A percentile compares a stretch with the other conserved stretches of the same genome.
Conservation (phyloP, 2,797 vertebrate species). For the Buceros bicornis region DNA sequence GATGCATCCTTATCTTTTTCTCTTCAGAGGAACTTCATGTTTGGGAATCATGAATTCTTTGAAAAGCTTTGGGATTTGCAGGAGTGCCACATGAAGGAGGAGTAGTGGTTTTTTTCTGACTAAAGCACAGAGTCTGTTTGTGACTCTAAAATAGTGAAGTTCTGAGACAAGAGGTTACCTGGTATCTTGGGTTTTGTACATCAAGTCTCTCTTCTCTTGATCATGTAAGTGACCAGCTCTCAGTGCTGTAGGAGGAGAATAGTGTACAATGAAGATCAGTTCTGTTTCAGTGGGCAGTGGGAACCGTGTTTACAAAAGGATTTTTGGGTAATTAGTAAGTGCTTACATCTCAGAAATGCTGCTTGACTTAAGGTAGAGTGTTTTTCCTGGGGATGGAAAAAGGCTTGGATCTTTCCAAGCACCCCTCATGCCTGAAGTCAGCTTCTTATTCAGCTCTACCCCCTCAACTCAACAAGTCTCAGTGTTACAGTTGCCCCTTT, state of each 20-base stretch:
- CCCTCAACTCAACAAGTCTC: not conserved
- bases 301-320: not conserved
- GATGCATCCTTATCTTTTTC: not conserved
- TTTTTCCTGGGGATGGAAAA: not conserved
- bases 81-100: not conserved
- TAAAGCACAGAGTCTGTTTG: not conserved
- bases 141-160: not conserved
- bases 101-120: not conserved
- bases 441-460: not conserved
- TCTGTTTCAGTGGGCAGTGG: not conserved
- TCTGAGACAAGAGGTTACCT: not conserved
- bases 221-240: not conserved
- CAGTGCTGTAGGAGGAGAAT: not conserved
- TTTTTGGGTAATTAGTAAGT: not conserved
- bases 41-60: not conserved
- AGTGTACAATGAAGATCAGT: not conserved
- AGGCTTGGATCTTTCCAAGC: not conserved
- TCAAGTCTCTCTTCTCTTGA: not conserved
- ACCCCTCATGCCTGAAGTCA: not conserved
- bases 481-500: not conserved
- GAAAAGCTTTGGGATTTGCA: not conserved
- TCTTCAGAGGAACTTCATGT: not conserved
- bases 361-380: not conserved
- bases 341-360: not conserved
- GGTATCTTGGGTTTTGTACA: not conserved